Percentiles rank a stretch among this genome's conserved stretches.
phyloP scores from a whole-genome alignment of 2,113 vertebrate species.

The Fregetta grallaria region DNA sequence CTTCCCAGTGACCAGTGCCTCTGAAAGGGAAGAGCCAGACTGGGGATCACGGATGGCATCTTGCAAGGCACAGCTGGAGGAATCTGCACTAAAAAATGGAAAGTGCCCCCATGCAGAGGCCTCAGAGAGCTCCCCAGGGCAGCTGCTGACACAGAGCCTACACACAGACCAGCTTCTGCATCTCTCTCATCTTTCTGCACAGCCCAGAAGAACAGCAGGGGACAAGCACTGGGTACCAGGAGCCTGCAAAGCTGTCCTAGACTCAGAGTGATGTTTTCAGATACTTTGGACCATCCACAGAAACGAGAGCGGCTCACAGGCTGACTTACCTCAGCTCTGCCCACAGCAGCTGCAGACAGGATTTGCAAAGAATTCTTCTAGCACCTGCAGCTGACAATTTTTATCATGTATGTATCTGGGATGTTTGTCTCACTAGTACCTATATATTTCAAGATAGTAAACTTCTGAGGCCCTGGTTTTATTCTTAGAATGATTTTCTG shows the following conservation, averaged over 20 bases:
- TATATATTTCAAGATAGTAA: neutral
- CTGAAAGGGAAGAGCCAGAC: neutral
- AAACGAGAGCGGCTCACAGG: rapidly evolving
- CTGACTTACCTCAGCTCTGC: neutral
- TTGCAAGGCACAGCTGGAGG: neutral
- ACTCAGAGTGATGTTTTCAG: neutral
- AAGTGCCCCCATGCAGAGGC: neutral
- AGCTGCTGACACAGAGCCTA: neutral
- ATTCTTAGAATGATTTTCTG: neutral
- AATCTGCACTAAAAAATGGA: neutral
- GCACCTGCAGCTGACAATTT: neutral
- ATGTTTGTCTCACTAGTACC: neutral
- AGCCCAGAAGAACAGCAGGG: neutral
- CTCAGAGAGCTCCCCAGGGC: neutral
- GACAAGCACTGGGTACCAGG: neutral
- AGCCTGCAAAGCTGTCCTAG: neutral
- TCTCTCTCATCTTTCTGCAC: neutral
- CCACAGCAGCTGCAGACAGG: neutral
- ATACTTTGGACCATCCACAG: neutral
- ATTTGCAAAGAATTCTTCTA: neutral
- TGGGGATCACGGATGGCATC: neutral
- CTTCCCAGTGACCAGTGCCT: neutral
- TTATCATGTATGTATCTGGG: neutral
- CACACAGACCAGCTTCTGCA: neutral
- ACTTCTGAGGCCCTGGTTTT: neutral